Evolutionary conservation across 2,113 vertebrate species (phyloP).

Genomic region (Cynoglossus semilaevis): DNA sequence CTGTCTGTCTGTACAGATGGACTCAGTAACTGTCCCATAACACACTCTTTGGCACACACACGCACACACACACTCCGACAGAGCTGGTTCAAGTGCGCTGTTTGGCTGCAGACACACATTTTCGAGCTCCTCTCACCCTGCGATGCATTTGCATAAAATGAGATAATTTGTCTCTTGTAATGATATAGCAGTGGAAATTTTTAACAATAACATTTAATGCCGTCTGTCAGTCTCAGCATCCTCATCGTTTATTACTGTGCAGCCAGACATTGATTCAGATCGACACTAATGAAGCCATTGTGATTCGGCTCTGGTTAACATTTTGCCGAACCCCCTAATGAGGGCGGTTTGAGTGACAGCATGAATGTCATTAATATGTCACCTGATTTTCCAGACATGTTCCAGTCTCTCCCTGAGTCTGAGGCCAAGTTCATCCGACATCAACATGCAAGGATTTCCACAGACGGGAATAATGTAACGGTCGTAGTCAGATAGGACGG

Average conservation of each 20-base stretch:
- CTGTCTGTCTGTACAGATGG: conserved; percentile 53
- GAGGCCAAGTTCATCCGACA: conserved; percentile 31
- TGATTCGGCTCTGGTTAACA: conserved; percentile 55
- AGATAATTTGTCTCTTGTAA: conserved; percentile 56
- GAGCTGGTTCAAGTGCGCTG: conserved; percentile 2
- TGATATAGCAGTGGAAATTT: conserved; percentile 44
- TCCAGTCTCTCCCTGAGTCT: conserved; percentile 33
- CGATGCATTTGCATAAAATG: conserved; percentile 57
- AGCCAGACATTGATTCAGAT: conserved; percentile 51
- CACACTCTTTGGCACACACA: conserved; percentile 20
- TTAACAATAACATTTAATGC: conserved; percentile 59
- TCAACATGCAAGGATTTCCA: conserved; percentile 29
- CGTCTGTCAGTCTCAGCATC: conserved; percentile 65
- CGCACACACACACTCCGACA: background rate
- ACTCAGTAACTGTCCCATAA: conserved; percentile 46
- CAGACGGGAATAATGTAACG: background rate
- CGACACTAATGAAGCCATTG: conserved; percentile 61
- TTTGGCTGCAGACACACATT: conserved; percentile 13
- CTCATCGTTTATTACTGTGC: conserved; percentile 60
- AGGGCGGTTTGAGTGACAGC: conserved; percentile 32
- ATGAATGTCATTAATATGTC: conserved; percentile 62
- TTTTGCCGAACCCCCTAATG: conserved; percentile 58
- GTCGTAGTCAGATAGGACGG: background rate
- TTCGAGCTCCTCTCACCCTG: conserved; percentile 16
- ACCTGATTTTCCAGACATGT: conserved; percentile 66